Evolutionary conservation across 2,888 invertebrate species (phyloP).

Genomic region (Lordiphosa fenestrarum): DNA sequence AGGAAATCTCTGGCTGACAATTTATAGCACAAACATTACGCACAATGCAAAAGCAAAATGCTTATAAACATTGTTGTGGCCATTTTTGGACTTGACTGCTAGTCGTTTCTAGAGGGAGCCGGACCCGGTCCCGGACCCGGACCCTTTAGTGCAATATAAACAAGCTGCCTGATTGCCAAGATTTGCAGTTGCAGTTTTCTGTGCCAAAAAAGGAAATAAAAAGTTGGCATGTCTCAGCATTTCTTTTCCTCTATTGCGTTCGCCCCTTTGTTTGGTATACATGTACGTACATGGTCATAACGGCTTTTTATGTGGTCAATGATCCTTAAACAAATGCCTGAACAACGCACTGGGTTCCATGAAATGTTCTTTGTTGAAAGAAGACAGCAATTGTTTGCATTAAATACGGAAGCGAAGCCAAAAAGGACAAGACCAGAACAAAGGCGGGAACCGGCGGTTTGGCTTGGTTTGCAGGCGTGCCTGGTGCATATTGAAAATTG

Average conservation of each 20-base stretch:
- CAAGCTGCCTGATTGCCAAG: conserved; percentile 33
- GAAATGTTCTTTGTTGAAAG: conserved; percentile 35
- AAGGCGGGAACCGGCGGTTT: background rate
- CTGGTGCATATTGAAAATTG: conserved; percentile 27
- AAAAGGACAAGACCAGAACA: conserved; percentile 27
- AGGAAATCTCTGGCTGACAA: conserved; percentile 12
- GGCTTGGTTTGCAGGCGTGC: conserved; percentile 28
- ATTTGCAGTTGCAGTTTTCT: conserved; percentile 37
- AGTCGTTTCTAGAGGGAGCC: background rate
- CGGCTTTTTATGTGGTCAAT: conserved; percentile 71
- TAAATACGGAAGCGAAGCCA: conserved; percentile 27
- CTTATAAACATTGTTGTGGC: conserved; percentile 57
- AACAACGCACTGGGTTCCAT: conserved; percentile 35
- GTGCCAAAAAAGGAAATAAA: conserved; percentile 64
- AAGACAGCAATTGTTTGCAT: conserved; percentile 25
- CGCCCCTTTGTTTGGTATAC: conserved; percentile 5
- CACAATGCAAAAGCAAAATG: conserved; percentile 46
- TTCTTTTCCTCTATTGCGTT: conserved; percentile 16
- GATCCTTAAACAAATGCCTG: conserved; percentile 52
- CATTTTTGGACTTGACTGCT: conserved; percentile 50
- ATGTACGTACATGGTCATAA: conserved; percentile 49
- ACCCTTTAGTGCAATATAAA: conserved; percentile 40
- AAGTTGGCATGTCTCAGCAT: conserved; percentile 23
- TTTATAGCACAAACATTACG: conserved; percentile 52
- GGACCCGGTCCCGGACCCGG: conserved; percentile 21